Percentiles rank a stretch among this genome's conserved stretches.
Evolutionary conservation across 2,888 invertebrate species (phyloP).

Genomic region (Anorthoa munda): DNA sequence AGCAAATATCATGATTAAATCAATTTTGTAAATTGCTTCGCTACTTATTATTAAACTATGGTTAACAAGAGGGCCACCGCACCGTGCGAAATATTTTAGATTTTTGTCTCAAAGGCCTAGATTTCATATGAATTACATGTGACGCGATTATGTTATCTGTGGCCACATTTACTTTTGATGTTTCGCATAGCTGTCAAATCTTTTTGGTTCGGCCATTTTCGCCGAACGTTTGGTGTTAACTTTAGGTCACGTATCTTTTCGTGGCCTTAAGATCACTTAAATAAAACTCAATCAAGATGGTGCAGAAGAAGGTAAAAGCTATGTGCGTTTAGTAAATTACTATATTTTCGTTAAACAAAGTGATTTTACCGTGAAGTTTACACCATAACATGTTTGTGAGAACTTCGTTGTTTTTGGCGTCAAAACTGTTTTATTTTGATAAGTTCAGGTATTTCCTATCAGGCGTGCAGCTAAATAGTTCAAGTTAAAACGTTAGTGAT

Average conservation of each 20-base stretch:
- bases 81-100: not conserved
- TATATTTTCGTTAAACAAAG: slow-evolving; percentile 79
- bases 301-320: slow-evolving; percentile 91
- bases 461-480: slow-evolving; percentile 28
- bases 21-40: no score
- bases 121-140: slow-evolving; percentile 6
- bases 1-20: no score
- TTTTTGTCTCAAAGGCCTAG: slow-evolving; percentile 31
- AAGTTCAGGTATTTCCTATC: slow-evolving; percentile 45
- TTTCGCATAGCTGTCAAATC: slow-evolving; percentile 70
- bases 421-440: slow-evolving; percentile 64
- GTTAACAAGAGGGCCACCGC: not conserved
- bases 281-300: slow-evolving; percentile 88
- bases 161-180: slow-evolving; percentile 64
- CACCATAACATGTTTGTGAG: slow-evolving; percentile 72
- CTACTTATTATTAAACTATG: no score
- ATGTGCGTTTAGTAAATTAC: slow-evolving; percentile 85
- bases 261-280: slow-evolving; percentile 88
- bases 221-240: slow-evolving; percentile 88
- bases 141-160: slow-evolving; percentile 39
- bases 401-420: slow-evolving; percentile 72
- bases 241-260: slow-evolving; percentile 89
- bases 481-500: not conserved
- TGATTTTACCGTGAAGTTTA: slow-evolving; percentile 72
- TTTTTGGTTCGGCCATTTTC: slow-evolving; percentile 90